Evolutionary conservation across 2,113 vertebrate species (phyloP), one percentile per base, ranked within the genome.

Genomic region (Nannospalax galili): DNA sequence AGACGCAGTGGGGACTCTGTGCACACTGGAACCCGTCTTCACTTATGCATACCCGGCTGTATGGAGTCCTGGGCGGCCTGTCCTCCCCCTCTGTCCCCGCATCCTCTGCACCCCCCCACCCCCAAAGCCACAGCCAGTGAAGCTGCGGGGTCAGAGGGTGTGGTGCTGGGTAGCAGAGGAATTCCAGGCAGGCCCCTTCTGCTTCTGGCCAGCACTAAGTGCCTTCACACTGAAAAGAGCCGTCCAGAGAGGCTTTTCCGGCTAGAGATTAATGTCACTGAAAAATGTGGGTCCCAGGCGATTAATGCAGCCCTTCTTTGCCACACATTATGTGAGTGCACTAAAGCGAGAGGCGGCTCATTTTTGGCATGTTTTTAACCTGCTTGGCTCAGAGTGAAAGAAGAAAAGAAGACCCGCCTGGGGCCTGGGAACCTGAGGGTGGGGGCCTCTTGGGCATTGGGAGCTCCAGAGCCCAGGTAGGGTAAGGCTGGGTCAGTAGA

Each of bases 251-350:
- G 90, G 94, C 75, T 96, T 97, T 97, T 78, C 94, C 77, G 94
- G 93, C 92, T 98, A 60, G 95, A 97, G 97, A 98, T 95, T 88
- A 97, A 96, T 97, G 96, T 96, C 64, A 97, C 94, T 98, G 93
- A 92, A 97, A 97, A 97, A 97, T 94, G 78, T 3, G 85, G 95
- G 94, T 97, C 94, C 96, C 58, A 0, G 11, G 32, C 67, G 92
- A 96, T 97, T 97, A 98, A 84, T 79, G 97, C 89, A 62, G 84
- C 52, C 48, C 72, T 45, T 70, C 97, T 95, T 72, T 82, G 94
- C 94, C 94, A 20, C 93, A 96, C 93, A 97, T 97, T 96, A 92
- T 75, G 75, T 84, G 88, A 97, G 93, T 84, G 88, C 92, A 96
- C 85, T 60, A 70, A 96, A 96, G 88, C 90, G 93, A 86, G 92